Conservation (phyloP, 2,888 invertebrate genomes). For the Sinelater perroti region DNA sequence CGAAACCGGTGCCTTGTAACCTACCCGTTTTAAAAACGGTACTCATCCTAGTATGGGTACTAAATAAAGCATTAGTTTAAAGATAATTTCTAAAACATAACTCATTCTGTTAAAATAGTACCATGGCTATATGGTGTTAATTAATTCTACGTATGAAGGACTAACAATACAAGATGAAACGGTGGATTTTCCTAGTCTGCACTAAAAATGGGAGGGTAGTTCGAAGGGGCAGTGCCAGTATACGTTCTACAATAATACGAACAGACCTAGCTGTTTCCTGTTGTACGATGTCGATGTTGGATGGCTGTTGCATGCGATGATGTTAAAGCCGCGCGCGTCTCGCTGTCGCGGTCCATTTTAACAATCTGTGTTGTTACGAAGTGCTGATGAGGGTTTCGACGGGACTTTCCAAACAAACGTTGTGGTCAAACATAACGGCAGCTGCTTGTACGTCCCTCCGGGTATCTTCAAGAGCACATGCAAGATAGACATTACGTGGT, state of each 20-base stretch:
- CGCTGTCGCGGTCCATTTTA: slow-evolving; percentile 51
- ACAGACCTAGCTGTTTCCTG: slow-evolving; percentile 41
- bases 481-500: slow-evolving; percentile 99
- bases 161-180: slow-evolving; percentile 21
- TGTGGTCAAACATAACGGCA: slow-evolving; percentile 98
- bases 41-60: not conserved
- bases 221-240: slow-evolving; percentile 30
- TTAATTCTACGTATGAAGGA: slow-evolving; percentile 4
- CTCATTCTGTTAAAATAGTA: not conserved
- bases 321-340: slow-evolving; percentile 44
- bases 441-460: slow-evolving; percentile 99
- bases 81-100: not conserved
- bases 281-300: slow-evolving; percentile 51
- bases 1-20: slow-evolving; percentile 1
- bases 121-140: slow-evolving; percentile 23
- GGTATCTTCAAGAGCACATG: slow-evolving; percentile 99
- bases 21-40: slow-evolving; percentile 3
- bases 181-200: slow-evolving; percentile 22
- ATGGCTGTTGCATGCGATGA: slow-evolving; percentile 56
- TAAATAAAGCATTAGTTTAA: slow-evolving; percentile 1
- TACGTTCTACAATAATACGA: slow-evolving; percentile 27
- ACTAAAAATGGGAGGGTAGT: slow-evolving; percentile 32
- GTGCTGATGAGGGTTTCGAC: slow-evolving; percentile 99
- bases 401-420: slow-evolving; percentile 99
- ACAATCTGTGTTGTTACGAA: slow-evolving; percentile 65